These are phyloP conservation scores for Adelosebastes latens DNA, from an alignment of 2,797 vertebrate species.

Conservation along the genomic window DNA sequence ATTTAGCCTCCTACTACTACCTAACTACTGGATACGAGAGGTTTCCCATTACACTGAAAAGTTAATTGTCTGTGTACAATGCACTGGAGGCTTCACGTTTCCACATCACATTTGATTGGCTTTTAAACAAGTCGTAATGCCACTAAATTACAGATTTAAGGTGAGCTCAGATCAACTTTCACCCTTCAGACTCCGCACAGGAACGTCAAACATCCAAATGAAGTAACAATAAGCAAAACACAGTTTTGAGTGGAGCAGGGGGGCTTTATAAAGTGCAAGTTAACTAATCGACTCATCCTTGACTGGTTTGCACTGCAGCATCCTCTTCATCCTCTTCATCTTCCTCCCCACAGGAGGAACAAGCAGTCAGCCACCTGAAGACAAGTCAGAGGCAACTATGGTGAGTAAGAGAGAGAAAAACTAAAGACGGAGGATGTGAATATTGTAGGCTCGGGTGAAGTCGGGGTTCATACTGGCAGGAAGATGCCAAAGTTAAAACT, in stretches of 20 bases:
- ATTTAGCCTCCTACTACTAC: no score
- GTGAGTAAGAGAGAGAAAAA: slow-evolving; percentile 64
- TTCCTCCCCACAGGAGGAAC: slow-evolving; percentile 28
- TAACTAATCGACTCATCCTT: background rate
- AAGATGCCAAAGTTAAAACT: background rate
- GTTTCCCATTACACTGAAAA: background rate
- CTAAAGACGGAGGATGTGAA: no score
- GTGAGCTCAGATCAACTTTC: background rate
- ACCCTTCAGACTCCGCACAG: background rate
- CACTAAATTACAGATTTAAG: background rate
- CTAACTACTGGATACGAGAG: background rate
- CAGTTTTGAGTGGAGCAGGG: background rate
- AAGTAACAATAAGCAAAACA: no score
- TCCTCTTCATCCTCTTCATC: background rate
- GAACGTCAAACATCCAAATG: background rate
- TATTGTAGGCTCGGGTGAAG: background rate
- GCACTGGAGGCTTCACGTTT: background rate
- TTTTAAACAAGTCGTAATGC: background rate
- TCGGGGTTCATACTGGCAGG: background rate
- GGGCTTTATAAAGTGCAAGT: background rate
- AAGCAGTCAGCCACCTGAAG: slow-evolving; percentile 27
- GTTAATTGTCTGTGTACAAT: background rate
- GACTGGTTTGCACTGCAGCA: background rate
- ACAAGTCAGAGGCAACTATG: slow-evolving; percentile 72
- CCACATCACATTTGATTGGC: background rate